Percentiles rank a stretch among this genome's conserved stretches.
Evolutionary conservation across 2,113 vertebrate genomes (phyloP).

Genomic region (Colius striatus): DNA sequence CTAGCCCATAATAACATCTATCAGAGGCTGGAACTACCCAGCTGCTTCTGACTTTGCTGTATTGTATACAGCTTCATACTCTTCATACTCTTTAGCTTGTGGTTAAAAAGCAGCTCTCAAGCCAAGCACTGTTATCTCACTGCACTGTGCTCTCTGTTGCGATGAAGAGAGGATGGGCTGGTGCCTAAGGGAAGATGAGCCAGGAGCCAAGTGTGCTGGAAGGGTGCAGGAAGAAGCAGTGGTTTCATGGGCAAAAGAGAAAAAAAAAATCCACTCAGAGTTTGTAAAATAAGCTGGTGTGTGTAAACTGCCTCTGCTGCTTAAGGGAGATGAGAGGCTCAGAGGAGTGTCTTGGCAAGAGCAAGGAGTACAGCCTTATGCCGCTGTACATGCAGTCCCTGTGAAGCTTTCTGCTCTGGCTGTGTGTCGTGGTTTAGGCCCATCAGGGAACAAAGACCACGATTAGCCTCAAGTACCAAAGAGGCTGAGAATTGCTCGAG

Average conservation of each 20-base stretch:
- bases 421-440: no score
- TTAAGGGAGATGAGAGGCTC: background rate
- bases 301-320: background rate
- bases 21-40: background rate
- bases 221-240: background rate
- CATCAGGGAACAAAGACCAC: no score
- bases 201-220: fast-evolving
- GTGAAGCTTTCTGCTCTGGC: background rate
- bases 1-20: background rate
- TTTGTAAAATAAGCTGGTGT: background rate
- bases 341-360: background rate
- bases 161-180: background rate
- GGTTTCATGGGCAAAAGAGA: background rate
- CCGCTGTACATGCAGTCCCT: background rate
- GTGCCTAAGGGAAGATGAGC: background rate
- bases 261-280: no score
- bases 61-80: background rate
- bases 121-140: background rate
- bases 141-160: fast-evolving
- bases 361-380: background rate
- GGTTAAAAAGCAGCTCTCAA: background rate
- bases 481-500: no score
- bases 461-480: no score
- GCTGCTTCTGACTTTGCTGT: background rate
- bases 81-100: background rate